Base-by-base conservation (phyloP, 1,140 invertebrate species). In the Brachystomella parvula region DNA sequence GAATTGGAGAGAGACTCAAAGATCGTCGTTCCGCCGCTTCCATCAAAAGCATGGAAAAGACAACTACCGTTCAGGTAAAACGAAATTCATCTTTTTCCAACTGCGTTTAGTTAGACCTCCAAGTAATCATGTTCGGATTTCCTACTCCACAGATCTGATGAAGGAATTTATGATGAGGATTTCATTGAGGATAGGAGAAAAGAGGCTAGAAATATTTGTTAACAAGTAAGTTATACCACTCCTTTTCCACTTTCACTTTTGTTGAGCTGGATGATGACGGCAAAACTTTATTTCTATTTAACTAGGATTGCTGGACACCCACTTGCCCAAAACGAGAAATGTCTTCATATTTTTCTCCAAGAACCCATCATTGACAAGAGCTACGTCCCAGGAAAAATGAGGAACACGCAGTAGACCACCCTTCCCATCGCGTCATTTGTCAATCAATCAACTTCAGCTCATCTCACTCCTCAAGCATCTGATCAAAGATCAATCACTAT, bases 331-430 rank as follows among this genome's bases (percentile, higher is more conserved):
- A 99, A 99, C 80, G 97, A 99, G 82, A 83, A 92, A 76, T 99
- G 96, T 82, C 86, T 99, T 75, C 97, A 99, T 77, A 99, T 99
- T 91, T 99, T 99, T 83, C 83, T 99, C 64, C 95, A 98, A 80
- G 95, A 98, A 76, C 87, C 88, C 60, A 86, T 88, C 71, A 98
- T 99, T 80, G 96, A 99, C 81, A 96, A 95, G 81, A 98, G 96
- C 81, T 99, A 99, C 81, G 92, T 98, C 67, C 96, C 97, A 72
- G 97, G 97, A 74, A 98, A 98, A 83, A 98, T 99, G 81, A 85
- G 96, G 78, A 98, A 95, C 81, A 92, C 92, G 19, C 71, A 73
- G 63, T 71, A 60, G 47, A 33, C n/a, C n/a, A n/a, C n/a, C n/a
- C n/a, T n/a, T n/a, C n/a, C n/a, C n/a, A 2, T 31, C 44, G 35